Evolutionary conservation across 2,888 invertebrate species (phyloP), one percentile per base, ranked within the genome.

Genomic region (Teleogryllus oceanicus): DNA sequence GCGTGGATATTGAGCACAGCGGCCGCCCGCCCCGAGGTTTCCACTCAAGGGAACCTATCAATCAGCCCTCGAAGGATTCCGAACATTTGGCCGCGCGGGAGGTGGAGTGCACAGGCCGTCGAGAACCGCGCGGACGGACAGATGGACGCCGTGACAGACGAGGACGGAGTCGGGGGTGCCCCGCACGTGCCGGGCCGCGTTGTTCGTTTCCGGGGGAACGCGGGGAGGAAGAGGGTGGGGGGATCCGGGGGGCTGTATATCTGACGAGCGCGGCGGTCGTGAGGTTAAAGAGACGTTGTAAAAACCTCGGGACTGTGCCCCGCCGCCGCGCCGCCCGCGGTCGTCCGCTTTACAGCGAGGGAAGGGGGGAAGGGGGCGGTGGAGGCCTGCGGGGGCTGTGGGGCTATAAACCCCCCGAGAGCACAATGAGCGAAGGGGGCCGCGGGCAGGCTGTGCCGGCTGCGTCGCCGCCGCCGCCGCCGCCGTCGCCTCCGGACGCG

Each of bases 281-380:
- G 13, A n/a, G 62, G 62, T n/a, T 62, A 62, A 62, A 62, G 62
- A 62, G 62, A 62, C 62, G 62, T 62, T 62, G 62, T 62, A 62
- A 62, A 62, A 62, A 62, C n/a, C 62, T 62, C 13, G 13, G 62
- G 62, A 5, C 16, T 13, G 1, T 4, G 13, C 16, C 12, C n/a
- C 62, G 62, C 11, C 62, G 62, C 62, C 0, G 3, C 62, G 18
- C 62, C 10, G 62, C 10, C 62, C 62, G 16, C 8, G 62, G 16
- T 62, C 62, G 62, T n/a, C 62, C 62, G n/a, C 16, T 62, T 62
- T 62, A 62, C 62, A 12, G n/a, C 16, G 16, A 5, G 16, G 37
- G 37, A 8, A 5, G 37, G 8, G 8, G 37, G 37, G 8, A 8
- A 8, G 37, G 37, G 37, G 37, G 37, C 37, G 8, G 37, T 37